A percentile compares a stretch with the other conserved stretches of the same genome.
Conservation (phyloP, 2,797 vertebrate genomes). For the Rallus crepitans region DNA sequence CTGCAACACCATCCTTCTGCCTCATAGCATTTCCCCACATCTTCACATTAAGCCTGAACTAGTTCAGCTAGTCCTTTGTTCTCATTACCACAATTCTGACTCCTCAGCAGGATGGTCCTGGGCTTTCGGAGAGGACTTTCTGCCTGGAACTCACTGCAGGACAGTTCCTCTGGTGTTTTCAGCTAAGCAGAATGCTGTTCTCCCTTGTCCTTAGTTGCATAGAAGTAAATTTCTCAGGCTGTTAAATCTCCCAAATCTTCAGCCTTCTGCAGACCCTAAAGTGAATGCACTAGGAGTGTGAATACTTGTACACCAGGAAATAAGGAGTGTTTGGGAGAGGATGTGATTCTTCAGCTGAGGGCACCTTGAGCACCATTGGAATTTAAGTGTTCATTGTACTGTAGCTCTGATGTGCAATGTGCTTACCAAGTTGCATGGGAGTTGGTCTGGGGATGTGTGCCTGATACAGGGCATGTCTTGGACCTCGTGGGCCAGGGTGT, state of each 20-base stretch:
- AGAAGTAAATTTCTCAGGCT: neutral
- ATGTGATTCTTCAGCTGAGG: neutral
- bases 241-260: neutral
- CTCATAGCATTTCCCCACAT: neutral
- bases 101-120: neutral
- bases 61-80: neutral
- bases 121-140: neutral
- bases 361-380: neutral
- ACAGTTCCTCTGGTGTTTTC: neutral
- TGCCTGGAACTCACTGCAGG: neutral
- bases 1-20: neutral
- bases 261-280: neutral
- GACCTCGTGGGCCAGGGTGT: neutral
- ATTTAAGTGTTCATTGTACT: neutral
- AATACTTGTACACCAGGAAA: neutral
- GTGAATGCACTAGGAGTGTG: neutral
- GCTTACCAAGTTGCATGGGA: neutral
- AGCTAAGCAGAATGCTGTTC: neutral
- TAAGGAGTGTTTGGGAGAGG: neutral
- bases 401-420: neutral
- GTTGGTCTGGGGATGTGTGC: neutral
- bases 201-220: neutral
- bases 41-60: neutral
- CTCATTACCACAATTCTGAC: neutral
- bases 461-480: neutral